Evolutionary conservation across 2,888 invertebrate species (phyloP), one percentile per base, ranked within the genome.

Genomic region (Branchellion lobata): DNA sequence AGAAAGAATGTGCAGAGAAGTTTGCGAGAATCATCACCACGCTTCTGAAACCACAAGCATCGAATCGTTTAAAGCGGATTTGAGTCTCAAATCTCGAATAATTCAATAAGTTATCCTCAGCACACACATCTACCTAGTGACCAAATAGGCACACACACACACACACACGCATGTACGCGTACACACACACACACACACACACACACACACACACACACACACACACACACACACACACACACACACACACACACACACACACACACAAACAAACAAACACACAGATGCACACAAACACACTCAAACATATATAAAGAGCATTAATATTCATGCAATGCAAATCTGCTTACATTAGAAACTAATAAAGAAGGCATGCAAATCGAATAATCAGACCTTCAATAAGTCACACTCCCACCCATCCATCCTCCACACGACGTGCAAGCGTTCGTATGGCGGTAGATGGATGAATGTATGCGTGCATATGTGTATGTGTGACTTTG

Each of bases 111-210:
- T 21, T 27, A 11, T 21, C 29, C 21, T 65, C 8, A 27, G 21
- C 65, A 65, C 65, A 65, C 65, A 65, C n/a, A 65, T 5, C 29
- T n/a, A 21, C 65, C 5, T 18, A 51, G 14, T 18, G 21, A 11
- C 11, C 51, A 51, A 11, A 51, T 18, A 51, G 14, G 14, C 11
- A 11, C 21, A 8, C 33, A 75, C 27, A 75, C 29, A 75, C 11
- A 75, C 29, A 75, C 34, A 53, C 27, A 53, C 31, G 18, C 53
- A 75, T 65, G 61, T 24, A 75, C 33, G n/a, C 72, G 27, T 29
- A 72, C 72, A 72, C n/a, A 34, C 72, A 72, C 33, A 72, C 72
- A 72, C n/a, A 72, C 72, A 72, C 33, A 65, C 72, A 72, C 29
- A 72, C 31, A 72, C 33, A 72, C 72, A 72, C 29, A 72, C 72